Evolutionary conservation across 2,888 invertebrate species (phyloP).

Genomic region (Pimpla rufipes): DNA sequence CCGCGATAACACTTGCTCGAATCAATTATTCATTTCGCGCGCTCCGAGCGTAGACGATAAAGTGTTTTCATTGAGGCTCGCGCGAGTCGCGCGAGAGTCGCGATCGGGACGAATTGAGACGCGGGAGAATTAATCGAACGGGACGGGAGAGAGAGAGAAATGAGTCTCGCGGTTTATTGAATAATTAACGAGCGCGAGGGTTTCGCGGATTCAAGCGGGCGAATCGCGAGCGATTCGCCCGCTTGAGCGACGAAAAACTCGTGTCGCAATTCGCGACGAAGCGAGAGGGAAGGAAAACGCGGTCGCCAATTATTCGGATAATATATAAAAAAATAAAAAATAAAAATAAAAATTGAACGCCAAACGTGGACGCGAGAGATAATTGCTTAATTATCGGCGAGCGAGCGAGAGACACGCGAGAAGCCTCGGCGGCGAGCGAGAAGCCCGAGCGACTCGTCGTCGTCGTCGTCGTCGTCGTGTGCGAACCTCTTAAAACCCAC

Average conservation of each 20-base stretch:
- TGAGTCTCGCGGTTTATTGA: constrained; percentile 1
- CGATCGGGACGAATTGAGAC: neutral
- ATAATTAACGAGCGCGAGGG: constrained; percentile 3
- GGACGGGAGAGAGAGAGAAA: neutral
- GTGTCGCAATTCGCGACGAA: constrained; percentile 18
- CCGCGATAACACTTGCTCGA: neutral
- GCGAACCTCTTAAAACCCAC: constrained; percentile 6
- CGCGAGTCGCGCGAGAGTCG: neutral
- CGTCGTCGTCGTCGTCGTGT: constrained; percentile 53
- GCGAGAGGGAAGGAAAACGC: constrained; percentile 44
- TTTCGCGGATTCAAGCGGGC: neutral
- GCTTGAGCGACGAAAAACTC: neutral
- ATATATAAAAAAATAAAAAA: constrained; percentile 7
- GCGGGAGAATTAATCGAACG: neutral
- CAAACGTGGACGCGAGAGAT: constrained; percentile 26
- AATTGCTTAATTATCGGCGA: constrained; percentile 54
- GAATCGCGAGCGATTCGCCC: neutral
- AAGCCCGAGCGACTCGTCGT: neutral
- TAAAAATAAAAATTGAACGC: neutral
- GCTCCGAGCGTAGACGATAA: neutral
- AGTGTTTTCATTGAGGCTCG: neutral
- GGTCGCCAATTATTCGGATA: constrained; percentile 53
- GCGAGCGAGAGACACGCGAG: neutral
- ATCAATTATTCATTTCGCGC: neutral
- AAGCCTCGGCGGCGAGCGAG: neutral